Percentiles rank a stretch among this genome's conserved stretches.
phyloP scores from a whole-genome alignment of 1,140 invertebrate species.

The Trichonephila clavata region DNA sequence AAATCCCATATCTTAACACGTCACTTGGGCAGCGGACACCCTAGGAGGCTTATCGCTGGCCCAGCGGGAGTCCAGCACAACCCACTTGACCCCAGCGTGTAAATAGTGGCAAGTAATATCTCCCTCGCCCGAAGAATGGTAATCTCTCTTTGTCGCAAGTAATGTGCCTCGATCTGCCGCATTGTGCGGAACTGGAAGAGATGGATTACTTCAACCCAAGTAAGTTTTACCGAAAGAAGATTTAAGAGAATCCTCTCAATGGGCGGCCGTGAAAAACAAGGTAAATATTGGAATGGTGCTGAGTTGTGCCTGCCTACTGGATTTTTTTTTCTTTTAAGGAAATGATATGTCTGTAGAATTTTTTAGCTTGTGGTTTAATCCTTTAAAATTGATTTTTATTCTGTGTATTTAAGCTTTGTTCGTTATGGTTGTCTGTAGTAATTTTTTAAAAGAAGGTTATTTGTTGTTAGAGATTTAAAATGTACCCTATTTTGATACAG shows the following conservation, averaged over 20 bases:
- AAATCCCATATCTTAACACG: conserved; percentile 6
- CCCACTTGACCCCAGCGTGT: conserved; percentile 47
- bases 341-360: not conserved
- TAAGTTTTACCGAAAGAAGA: conserved; percentile 4
- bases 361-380: not conserved
- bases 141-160: conserved; percentile 15
- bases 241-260: not conserved
- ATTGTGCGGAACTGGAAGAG: conserved; percentile 3
- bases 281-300: conserved; percentile 5
- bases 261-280: conserved; percentile 1
- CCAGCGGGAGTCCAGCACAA: not conserved
- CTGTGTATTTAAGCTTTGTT: too few relatives aligned
- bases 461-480: not conserved
- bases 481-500: too few relatives aligned
- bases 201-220: conserved; percentile 23
- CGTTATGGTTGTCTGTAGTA: too few relatives aligned
- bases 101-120: conserved; percentile 44
- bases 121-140: not conserved
- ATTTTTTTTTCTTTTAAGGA: not conserved
- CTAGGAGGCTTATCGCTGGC: conserved; percentile 46
- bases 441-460: too few relatives aligned
- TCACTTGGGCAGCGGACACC: not conserved
- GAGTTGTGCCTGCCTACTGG: not conserved
- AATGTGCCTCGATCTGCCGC: conserved; percentile 26
- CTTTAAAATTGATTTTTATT: too few relatives aligned